phyloP scores from a whole-genome alignment of 2,888 invertebrate species.

The Gymnocheta viridis region DNA sequence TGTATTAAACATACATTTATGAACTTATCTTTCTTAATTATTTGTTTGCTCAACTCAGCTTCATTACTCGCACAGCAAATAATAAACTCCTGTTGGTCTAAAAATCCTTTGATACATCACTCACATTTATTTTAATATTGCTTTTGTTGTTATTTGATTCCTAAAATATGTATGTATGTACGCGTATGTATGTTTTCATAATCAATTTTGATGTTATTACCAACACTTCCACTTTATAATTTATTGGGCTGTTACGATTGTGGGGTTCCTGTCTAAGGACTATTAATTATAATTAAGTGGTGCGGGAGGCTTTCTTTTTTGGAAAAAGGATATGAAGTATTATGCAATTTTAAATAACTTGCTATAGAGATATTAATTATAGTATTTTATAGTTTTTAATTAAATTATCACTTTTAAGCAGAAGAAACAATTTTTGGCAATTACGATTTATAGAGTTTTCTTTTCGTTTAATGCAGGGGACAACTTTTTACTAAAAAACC shows the following conservation, averaged over 20 bases:
- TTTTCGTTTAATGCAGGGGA: neutral
- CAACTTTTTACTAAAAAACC: neutral
- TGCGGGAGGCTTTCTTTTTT: neutral
- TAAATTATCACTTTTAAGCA: constrained; percentile 49
- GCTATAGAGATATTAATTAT: constrained; percentile 47
- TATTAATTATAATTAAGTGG: constrained; percentile 10
- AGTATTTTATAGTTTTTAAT: constrained; percentile 61
- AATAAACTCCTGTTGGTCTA: neutral
- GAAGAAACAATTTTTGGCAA: neutral
- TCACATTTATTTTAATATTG: neutral
- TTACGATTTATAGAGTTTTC: neutral
- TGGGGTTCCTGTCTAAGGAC: constrained; percentile 48
- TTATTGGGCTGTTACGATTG: constrained; percentile 57
- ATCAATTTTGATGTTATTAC: constrained; percentile 79
- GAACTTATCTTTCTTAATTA: neutral
- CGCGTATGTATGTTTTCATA: too few species aligned
- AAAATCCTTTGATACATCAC: constrained; percentile 23
- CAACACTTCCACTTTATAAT: constrained; percentile 73
- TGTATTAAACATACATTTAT: neutral
- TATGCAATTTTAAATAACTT: constrained; percentile 4
- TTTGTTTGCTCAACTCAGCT: constrained; percentile 26
- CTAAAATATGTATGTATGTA: constrained; percentile 67
- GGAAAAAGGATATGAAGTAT: constrained; percentile 28
- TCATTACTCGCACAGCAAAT: constrained; percentile 24
- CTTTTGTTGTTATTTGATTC: constrained; percentile 2